Evolutionary conservation across 2,113 vertebrate species (phyloP).

Genomic region (Alosa alosa): DNA sequence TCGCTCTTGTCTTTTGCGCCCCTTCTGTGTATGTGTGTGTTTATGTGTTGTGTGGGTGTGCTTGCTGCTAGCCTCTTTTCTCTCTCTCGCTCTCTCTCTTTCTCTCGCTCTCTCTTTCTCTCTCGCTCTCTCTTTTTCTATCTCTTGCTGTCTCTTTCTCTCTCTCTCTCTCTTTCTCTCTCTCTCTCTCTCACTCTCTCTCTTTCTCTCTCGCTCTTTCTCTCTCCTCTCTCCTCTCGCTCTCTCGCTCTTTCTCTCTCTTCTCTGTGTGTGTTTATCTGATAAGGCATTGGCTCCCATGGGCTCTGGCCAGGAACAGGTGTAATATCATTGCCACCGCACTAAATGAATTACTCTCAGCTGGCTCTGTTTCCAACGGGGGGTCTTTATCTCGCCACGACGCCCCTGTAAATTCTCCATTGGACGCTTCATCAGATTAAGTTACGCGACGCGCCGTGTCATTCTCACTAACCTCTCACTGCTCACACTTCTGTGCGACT

Average conservation of each 20-base stretch:
- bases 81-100: background rate
- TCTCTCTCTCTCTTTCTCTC: background rate
- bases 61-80: background rate
- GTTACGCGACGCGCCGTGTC: background rate
- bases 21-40: background rate
- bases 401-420: constrained; percentile 8
- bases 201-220: background rate
- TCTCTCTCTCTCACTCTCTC: background rate
- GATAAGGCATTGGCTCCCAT: background rate
- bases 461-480: background rate
- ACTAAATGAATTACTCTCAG: background rate
- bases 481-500: background rate
- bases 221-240: background rate
- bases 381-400: background rate
- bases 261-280: background rate
- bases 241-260: background rate
- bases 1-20: constrained; percentile 53
- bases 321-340: constrained; percentile 2
- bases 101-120: background rate
- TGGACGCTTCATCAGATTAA: constrained; percentile 1
- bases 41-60: background rate
- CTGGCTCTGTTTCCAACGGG: background rate
- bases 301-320: background rate
- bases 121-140: background rate
- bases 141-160: background rate